A percentile compares a stretch with the other conserved stretches of the same genome.
These are phyloP conservation scores for Meda fulgida DNA, from an alignment of 2,797 vertebrate species.

Conservation along the genomic window DNA sequence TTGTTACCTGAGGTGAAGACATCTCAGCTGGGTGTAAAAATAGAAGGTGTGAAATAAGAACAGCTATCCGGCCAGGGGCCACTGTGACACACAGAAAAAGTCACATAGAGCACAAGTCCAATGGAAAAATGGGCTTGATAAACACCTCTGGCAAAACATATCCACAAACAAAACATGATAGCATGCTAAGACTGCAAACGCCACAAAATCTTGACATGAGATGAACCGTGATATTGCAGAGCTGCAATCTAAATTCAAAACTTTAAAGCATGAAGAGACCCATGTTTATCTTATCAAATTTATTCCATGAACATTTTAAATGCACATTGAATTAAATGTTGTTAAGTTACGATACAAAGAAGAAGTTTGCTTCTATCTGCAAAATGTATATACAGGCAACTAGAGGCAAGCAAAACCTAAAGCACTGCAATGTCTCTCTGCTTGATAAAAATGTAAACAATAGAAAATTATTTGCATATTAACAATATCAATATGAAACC, in stretches of 20 bases:
- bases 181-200: constrained; percentile 30
- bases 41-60: constrained; percentile 42
- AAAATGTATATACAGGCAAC: constrained; percentile 75
- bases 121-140: constrained; percentile 34
- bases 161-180: constrained; percentile 37
- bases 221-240: neutral
- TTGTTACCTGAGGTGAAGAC: constrained; percentile 42
- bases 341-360: constrained; percentile 59
- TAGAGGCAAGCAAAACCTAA: constrained; percentile 58
- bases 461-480: constrained; percentile 44
- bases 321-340: constrained; percentile 72
- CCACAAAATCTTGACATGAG: constrained; percentile 1
- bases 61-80: neutral
- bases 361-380: constrained; percentile 52
- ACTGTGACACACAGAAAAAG: constrained; percentile 34
- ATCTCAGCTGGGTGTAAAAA: constrained; percentile 43
- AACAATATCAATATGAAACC: constrained; percentile 21
- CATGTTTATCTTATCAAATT: constrained; percentile 60
- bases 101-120: constrained; percentile 58
- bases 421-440: constrained; percentile 56
- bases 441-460: constrained; percentile 72
- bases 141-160: constrained; percentile 25
- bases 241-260: neutral
- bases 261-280: constrained; percentile 23
- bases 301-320: constrained; percentile 72